phyloP scores from a whole-genome alignment of 2,888 invertebrate species.

The Dryobotodes eremita region DNA sequence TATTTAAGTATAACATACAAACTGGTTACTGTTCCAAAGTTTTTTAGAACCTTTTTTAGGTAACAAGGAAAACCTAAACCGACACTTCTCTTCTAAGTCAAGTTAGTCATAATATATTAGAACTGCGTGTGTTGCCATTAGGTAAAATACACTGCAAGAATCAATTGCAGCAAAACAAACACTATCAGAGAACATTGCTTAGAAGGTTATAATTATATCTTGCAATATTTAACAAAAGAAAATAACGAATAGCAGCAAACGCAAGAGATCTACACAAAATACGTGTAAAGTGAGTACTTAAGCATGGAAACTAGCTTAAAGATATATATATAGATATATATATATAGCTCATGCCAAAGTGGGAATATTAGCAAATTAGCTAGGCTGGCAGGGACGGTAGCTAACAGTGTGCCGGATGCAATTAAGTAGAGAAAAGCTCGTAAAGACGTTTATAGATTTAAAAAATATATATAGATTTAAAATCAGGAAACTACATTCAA shows the following conservation, averaged over 20 bases:
- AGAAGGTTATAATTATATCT: slow-evolving; percentile 15
- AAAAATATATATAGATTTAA: too few relatives aligned
- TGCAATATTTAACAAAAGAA: neutral
- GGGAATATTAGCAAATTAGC: slow-evolving; percentile 26
- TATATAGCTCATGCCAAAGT: slow-evolving; percentile 18
- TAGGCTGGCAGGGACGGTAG: neutral
- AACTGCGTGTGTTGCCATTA: slow-evolving; percentile 11
- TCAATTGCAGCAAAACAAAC: slow-evolving; percentile 28
- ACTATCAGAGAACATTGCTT: neutral
- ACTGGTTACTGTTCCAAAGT: neutral
- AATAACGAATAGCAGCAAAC: neutral
- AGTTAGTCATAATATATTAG: slow-evolving; percentile 1
- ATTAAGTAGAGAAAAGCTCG: neutral
- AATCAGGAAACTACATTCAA: neutral
- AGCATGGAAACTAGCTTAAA: neutral
- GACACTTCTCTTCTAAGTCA: neutral
- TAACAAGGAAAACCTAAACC: slow-evolving; percentile 33
- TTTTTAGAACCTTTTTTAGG: slow-evolving; percentile 18
- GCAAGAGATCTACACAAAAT: neutral
- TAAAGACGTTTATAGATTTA: neutral
- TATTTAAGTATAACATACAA: neutral
- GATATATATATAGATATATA: too few relatives aligned
- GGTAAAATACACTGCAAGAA: slow-evolving; percentile 48
- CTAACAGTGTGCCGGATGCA: slow-evolving; percentile 5
- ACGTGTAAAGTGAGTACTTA: slow-evolving; percentile 9